Percentiles rank a stretch among this genome's conserved stretches.
Conservation (phyloP, 2,888 invertebrate genomes). For the Eilema sororculum region DNA sequence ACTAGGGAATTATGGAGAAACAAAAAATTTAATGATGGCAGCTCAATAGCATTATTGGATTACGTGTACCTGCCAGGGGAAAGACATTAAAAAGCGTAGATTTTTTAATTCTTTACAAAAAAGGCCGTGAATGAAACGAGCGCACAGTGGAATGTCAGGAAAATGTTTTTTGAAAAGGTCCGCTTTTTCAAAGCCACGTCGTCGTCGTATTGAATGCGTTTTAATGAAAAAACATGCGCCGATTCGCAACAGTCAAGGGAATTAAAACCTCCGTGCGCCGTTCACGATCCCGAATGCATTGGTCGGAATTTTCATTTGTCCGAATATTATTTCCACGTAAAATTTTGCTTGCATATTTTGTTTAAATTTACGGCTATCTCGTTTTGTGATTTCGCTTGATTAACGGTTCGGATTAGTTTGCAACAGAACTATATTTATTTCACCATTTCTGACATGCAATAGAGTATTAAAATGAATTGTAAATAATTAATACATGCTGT, state of each 20-base stretch:
- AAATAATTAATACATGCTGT: background rate
- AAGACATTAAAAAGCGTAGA: conserved; percentile 58
- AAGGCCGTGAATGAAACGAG: conserved; percentile 71
- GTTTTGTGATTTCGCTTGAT: conserved; percentile 64
- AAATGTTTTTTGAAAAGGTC: conserved; percentile 84
- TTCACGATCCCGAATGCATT: conserved; percentile 75
- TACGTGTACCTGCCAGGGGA: conserved; percentile 42
- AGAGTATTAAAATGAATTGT: background rate
- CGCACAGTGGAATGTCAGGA: conserved; percentile 79
- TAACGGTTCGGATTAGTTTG: conserved; percentile 62
- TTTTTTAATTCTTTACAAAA: conserved; percentile 67
- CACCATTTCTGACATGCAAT: background rate
- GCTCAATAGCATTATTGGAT: conserved; percentile 35
- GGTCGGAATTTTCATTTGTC: conserved; percentile 81
- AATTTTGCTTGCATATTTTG: conserved; percentile 67
- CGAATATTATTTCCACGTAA: conserved; percentile 81
- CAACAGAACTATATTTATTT: conserved; percentile 28
- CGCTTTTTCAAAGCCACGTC: conserved; percentile 84
- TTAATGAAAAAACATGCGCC: conserved; percentile 87
- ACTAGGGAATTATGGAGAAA: background rate
- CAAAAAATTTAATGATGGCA: background rate
- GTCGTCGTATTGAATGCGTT: conserved; percentile 86
- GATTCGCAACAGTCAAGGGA: conserved; percentile 86
- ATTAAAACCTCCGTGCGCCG: conserved; percentile 81
- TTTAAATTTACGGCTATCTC: conserved; percentile 66